phyloP scores from a whole-genome alignment of 2,888 invertebrate genomes.

The Phortica magna region DNA sequence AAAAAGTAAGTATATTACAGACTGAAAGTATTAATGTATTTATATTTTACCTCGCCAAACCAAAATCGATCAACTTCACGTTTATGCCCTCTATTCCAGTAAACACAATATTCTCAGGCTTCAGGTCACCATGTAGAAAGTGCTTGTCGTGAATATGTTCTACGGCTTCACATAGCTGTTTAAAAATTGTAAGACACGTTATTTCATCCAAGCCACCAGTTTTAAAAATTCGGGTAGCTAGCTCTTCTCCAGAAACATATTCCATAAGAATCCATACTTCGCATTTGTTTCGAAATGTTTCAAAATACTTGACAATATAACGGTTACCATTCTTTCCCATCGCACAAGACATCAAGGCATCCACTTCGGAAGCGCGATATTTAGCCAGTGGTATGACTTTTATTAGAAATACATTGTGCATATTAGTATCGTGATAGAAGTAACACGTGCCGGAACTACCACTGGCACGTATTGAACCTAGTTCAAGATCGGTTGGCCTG shows the following conservation, averaged over 20 bases:
- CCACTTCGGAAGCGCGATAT: slow-evolving; percentile 82
- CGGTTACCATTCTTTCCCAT: slow-evolving; percentile 86
- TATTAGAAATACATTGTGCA: slow-evolving; percentile 60
- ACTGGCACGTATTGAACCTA: slow-evolving; percentile 57
- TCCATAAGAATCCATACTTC: slow-evolving; percentile 95
- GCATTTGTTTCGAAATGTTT: slow-evolving; percentile 89
- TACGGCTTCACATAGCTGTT: slow-evolving; percentile 90
- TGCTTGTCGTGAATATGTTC: slow-evolving; percentile 90
- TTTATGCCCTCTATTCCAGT: slow-evolving; percentile 48
- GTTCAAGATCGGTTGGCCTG: slow-evolving; percentile 62
- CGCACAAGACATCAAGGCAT: slow-evolving; percentile 89
- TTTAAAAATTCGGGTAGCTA: slow-evolving; percentile 72
- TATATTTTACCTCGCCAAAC: slow-evolving; percentile 85
- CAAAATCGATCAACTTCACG: slow-evolving; percentile 97
- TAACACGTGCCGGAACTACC: slow-evolving; percentile 73
- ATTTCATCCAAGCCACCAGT: slow-evolving; percentile 85
- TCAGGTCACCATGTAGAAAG: slow-evolving; percentile 95
- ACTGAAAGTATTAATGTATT: neutral
- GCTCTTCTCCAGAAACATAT: slow-evolving; percentile 89
- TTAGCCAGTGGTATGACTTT: slow-evolving; percentile 70
- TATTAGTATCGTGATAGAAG: slow-evolving; percentile 60
- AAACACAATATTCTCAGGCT: slow-evolving; percentile 87
- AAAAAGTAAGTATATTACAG: neutral
- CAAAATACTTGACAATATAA: slow-evolving; percentile 85
- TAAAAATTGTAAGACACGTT: slow-evolving; percentile 88